Base-by-base conservation (phyloP, 1,140 invertebrate species). In the Drosophila baimaii region DNA sequence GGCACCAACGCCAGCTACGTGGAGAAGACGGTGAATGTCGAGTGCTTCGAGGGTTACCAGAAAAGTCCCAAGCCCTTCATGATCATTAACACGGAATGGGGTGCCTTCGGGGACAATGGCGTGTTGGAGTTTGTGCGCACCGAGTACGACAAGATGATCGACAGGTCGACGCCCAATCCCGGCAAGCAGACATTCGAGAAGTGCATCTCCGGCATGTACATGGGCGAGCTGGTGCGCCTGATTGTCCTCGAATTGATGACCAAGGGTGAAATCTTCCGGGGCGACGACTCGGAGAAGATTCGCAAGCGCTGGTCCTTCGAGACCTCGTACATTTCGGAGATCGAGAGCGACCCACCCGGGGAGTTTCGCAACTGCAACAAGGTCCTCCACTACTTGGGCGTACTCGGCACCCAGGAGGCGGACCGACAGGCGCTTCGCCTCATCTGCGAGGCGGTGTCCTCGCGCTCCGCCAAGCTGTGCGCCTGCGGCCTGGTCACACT, bases 1-100 rank as follows among this genome's bases (percentile, higher is more conserved):
- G 98, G 98, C 6, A 96, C 95, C 15, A 99, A 99, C 93, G 98
- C 98, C 1, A 99, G 98, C 92, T 99, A 99, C 92, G 96, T 99
- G 82, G 99, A 99, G 92, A 95, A 95, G 62, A 93, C 90, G 0
- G 59, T 79, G 9, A 86, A 92, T 46, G 77, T 82, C 0, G 69
- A 93, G 82, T 79, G 95, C 43, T 95, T 95, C 80, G 94, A 95
- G 61, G 94, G 93, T 0, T 77, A 92, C 10, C 94, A 95, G 3
- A 92, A 91, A 92, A 43, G 77, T 29, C 94, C 94, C 1, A 88
- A 84, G 23, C 75, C 70, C 2, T 92, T 96, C 27, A 96, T 99
- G 77, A 93, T 99, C 41, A 96, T 99, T 63, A 99, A 99, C 92
- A 97, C 96, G 0, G 98, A 99, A 93, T 98, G 97, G 98, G 98